Conservation (phyloP, 2,797 vertebrate genomes). For the Periophthalmus magnuspinnatus region DNA sequence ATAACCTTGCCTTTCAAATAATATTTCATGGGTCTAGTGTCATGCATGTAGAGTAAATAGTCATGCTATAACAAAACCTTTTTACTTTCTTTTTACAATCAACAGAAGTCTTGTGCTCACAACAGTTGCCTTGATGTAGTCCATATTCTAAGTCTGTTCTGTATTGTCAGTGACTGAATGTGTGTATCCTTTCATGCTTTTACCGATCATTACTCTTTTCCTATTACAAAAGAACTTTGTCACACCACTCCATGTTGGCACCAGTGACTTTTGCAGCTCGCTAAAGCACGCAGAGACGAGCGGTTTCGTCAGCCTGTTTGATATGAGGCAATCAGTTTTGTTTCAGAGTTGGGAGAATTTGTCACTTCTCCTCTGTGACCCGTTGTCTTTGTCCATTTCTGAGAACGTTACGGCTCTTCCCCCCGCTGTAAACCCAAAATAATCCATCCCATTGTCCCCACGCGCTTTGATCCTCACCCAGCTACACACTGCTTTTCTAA, state of each 20-base stretch:
- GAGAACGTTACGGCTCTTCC: constrained; percentile 79
- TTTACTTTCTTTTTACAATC: not conserved
- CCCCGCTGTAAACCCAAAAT: constrained; percentile 60
- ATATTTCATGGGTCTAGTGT: too few species aligned
- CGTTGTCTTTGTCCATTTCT: constrained; percentile 83
- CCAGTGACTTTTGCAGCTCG: constrained; percentile 64
- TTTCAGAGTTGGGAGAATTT: constrained; percentile 77
- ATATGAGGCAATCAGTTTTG: constrained; percentile 85
- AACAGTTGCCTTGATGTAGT: constrained; percentile 77
- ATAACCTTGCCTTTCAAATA: too few species aligned
- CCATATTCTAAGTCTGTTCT: constrained; percentile 77
- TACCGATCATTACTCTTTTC: constrained; percentile 69
- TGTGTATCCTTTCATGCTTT: constrained; percentile 4
- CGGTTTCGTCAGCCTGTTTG: constrained; percentile 52
- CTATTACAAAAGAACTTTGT: constrained; percentile 10
- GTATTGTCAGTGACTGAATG: constrained; percentile 77
- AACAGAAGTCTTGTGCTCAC: not conserved
- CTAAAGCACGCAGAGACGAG: constrained; percentile 55
- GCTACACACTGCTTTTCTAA: constrained; percentile 81
- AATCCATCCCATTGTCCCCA: constrained; percentile 69
- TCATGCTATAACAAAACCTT: not conserved
- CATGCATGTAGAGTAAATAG: too few species aligned
- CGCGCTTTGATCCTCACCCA: constrained; percentile 84
- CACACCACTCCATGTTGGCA: constrained; percentile 45
- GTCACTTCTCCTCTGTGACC: constrained; percentile 46